Evolutionary conservation across 2,888 invertebrate genomes (phyloP).

Genomic region (Xestia xanthographa): DNA sequence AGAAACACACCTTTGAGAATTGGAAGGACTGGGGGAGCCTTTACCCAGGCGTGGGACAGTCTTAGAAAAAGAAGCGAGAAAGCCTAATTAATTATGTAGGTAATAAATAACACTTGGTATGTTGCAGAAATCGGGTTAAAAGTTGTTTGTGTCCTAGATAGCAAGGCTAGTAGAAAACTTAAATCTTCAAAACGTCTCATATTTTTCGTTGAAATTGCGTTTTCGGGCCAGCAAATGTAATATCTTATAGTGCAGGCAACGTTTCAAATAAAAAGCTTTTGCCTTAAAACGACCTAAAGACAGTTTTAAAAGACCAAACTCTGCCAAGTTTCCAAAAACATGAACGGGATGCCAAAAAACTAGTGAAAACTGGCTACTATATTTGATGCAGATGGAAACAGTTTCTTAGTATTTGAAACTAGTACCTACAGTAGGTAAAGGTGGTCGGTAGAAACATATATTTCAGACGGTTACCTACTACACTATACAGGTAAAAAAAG

Average conservation of each 20-base stretch:
- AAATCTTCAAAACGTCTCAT: conserved; percentile 26
- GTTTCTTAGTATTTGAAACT: neutral
- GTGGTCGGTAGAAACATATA: neutral
- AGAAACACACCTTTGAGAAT: too few relatives aligned
- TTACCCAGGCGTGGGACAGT: too few relatives aligned
- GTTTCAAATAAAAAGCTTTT: conserved; percentile 22
- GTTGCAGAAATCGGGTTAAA: neutral
- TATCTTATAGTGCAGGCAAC: conserved; percentile 41
- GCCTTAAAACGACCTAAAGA: conserved; percentile 5
- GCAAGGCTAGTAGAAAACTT: neutral
- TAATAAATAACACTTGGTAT: neutral
- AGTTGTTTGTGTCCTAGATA: neutral
- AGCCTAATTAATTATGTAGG: neutral
- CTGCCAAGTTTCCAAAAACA: conserved; percentile 17
- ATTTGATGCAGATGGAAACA: neutral
- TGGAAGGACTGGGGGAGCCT: too few relatives aligned
- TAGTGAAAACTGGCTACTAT: neutral
- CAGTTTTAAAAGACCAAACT: conserved; percentile 27
- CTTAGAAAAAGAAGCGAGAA: neutral
- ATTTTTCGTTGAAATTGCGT: conserved; percentile 16
- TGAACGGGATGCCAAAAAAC: conserved; percentile 19
- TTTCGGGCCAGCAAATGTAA: conserved; percentile 33
- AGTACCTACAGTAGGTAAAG: too few relatives aligned
- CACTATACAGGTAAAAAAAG: neutral
- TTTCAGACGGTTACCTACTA: neutral